Conservation (phyloP, 2,888 invertebrate species). For the Andrena camellia region DNA sequence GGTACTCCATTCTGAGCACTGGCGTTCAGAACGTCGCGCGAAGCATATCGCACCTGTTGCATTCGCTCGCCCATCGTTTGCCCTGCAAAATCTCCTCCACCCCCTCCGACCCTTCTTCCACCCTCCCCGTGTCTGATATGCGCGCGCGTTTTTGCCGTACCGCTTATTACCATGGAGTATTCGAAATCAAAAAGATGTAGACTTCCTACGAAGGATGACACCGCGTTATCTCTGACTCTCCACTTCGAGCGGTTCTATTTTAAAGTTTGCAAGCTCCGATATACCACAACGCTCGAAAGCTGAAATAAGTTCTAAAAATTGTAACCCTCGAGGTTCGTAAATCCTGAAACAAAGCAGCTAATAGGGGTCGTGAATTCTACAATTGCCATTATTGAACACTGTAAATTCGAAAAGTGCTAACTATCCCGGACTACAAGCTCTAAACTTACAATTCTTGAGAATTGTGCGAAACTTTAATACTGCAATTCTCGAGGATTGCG, state of each 20-base stretch:
- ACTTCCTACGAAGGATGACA: slow-evolving; percentile 7
- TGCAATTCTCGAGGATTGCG: neutral
- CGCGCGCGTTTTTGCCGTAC: slow-evolving; percentile 41
- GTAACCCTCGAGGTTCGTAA: too few species aligned
- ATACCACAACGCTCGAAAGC: neutral
- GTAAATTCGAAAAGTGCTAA: neutral
- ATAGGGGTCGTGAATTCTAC: neutral
- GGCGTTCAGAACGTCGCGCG: slow-evolving; percentile 49
- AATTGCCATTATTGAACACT: neutral
- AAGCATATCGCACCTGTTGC: slow-evolving; percentile 72
- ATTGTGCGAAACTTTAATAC: neutral
- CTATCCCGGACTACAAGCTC: neutral
- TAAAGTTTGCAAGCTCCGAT: neutral
- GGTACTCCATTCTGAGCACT: slow-evolving; percentile 51
- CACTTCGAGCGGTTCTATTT: neutral
- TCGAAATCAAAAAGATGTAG: slow-evolving; percentile 35
- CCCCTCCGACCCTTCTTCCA: slow-evolving; percentile 11
- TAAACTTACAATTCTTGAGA: neutral
- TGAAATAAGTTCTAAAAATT: neutral
- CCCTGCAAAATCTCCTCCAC: slow-evolving; percentile 66
- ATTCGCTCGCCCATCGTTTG: slow-evolving; percentile 59
- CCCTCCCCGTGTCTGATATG: slow-evolving; percentile 37
- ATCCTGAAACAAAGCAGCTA: neutral
- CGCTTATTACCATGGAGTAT: slow-evolving; percentile 56
- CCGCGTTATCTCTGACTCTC: neutral